Evolutionary conservation across 2,113 vertebrate genomes (phyloP).

Genomic region (Oryctolagus cuniculus): DNA sequence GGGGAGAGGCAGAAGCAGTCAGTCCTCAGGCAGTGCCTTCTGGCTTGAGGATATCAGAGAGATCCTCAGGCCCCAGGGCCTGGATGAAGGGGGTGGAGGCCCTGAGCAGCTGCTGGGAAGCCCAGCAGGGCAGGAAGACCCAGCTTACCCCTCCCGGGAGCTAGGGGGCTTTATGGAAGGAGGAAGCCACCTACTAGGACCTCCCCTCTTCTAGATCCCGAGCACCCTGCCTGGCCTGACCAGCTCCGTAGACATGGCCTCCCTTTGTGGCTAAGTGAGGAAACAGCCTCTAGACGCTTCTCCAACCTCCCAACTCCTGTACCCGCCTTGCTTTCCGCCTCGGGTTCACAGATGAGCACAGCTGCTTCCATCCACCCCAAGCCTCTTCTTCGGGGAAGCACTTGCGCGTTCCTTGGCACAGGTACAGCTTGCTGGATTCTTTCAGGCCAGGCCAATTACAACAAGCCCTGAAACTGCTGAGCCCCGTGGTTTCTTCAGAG

Average conservation of each 20-base stretch:
- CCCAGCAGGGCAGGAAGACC: background rate
- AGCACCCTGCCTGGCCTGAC: background rate
- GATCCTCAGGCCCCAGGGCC: background rate
- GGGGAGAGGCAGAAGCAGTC: background rate
- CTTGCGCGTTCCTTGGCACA: constrained; percentile 88
- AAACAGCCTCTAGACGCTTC: background rate
- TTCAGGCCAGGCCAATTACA: constrained; percentile 90
- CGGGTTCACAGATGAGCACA: constrained; percentile 70
- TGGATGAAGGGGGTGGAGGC: background rate
- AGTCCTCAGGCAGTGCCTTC: background rate
- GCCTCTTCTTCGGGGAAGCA: constrained; percentile 78
- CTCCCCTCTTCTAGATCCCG: background rate
- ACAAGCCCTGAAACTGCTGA: constrained; percentile 88
- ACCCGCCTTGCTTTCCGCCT: background rate
- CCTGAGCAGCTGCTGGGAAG: background rate
- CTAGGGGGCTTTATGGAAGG: background rate
- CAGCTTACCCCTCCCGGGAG: background rate
- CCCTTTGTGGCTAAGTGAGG: background rate
- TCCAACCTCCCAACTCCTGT: background rate
- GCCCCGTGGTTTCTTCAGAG: constrained; percentile 84
- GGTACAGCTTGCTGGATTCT: constrained; percentile 88
- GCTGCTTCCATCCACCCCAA: constrained; percentile 47
- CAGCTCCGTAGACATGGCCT: background rate
- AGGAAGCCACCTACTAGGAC: background rate
- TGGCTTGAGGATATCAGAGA: background rate